These are phyloP conservation scores for Calonectris borealis DNA, from an alignment of 2,113 vertebrate genomes.

Conservation along the genomic window DNA sequence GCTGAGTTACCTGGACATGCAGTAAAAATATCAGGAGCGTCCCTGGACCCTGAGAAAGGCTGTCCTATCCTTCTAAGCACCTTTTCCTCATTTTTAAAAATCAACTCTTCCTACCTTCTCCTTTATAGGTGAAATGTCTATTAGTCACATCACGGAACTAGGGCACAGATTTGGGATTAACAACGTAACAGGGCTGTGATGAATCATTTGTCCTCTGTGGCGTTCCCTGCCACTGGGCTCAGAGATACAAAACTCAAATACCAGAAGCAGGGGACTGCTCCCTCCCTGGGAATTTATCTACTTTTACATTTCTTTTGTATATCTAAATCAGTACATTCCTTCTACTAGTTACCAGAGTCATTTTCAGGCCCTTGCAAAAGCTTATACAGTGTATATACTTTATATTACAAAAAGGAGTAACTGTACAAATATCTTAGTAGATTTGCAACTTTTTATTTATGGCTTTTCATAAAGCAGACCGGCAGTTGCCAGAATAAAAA, in stretches of 20 bases:
- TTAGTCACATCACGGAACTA: neutral
- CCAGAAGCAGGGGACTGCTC: neutral
- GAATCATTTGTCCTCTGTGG: neutral
- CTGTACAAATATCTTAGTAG: neutral
- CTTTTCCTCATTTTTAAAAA: neutral
- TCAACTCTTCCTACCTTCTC: neutral
- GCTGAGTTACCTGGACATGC: neutral
- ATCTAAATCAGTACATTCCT: neutral
- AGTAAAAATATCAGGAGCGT: neutral
- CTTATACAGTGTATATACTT: neutral
- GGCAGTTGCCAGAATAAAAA: neutral
- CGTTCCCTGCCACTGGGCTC: neutral
- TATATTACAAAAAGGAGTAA: conserved; percentile 16
- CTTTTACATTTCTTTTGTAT: neutral
- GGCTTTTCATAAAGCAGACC: neutral
- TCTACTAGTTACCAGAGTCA: neutral
- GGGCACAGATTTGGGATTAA: neutral
- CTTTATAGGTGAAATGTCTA: neutral
- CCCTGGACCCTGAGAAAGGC: neutral
- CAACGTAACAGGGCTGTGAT: neutral
- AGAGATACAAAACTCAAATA: neutral
- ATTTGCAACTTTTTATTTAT: neutral
- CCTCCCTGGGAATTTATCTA: neutral
- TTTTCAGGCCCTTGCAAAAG: neutral
- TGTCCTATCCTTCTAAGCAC: neutral